phyloP scores from a whole-genome alignment of 2,797 vertebrate species.

The Gadopsis marmoratus region DNA sequence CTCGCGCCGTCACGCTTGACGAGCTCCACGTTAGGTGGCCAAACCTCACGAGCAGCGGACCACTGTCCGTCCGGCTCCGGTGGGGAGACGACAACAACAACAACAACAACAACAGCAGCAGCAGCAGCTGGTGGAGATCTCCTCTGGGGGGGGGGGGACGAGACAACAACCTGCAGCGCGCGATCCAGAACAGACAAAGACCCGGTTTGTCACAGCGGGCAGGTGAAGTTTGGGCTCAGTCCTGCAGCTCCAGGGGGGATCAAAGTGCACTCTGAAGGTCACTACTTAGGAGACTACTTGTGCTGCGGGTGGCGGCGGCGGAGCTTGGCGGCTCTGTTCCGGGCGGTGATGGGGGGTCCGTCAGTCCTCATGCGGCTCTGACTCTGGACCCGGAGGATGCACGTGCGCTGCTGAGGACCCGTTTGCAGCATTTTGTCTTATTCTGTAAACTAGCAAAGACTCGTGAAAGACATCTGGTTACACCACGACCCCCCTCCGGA shows the following conservation, averaged over 20 bases:
- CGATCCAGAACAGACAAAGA: too few relatives aligned
- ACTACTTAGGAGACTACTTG: conserved; percentile 19
- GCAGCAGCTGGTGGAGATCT: neutral
- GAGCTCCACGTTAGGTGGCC: conserved; percentile 27
- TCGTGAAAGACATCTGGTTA: rapidly evolving
- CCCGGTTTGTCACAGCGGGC: too few relatives aligned
- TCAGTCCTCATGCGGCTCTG: neutral
- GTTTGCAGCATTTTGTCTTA: neutral
- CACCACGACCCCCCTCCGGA: conserved; percentile 12
- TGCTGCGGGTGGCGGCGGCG: too few relatives aligned
- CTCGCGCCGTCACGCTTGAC: neutral
- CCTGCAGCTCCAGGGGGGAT: too few relatives aligned
- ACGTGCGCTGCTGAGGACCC: conserved; percentile 15
- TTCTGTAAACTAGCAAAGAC: neutral
- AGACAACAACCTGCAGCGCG: too few relatives aligned
- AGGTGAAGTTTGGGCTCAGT: too few relatives aligned
- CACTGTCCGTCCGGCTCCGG: conserved; percentile 51
- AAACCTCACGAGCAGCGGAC: conserved; percentile 10
- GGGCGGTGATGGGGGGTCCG: neutral
- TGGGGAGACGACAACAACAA: conserved; percentile 9
- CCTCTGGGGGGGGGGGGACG: neutral
- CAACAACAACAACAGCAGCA: too few relatives aligned
- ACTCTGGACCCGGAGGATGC: conserved; percentile 13
- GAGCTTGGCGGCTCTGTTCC: too few relatives aligned
- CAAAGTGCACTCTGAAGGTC: conserved; percentile 33